Percentiles rank a stretch among this genome's conserved stretches.
Evolutionary conservation across 1,140 invertebrate species (phyloP).

Genomic region (Pogonus chalceus): DNA sequence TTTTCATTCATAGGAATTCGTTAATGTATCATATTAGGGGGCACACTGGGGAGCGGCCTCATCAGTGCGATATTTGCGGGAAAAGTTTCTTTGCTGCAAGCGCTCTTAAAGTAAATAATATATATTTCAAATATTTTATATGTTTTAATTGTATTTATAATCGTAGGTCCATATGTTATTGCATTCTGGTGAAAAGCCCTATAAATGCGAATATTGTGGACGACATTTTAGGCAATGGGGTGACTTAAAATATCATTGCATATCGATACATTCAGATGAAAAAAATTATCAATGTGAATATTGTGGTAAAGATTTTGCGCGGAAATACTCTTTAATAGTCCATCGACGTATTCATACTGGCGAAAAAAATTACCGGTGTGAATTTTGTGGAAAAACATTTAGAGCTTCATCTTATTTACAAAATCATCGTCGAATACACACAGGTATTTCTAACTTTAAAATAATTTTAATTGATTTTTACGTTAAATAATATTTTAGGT

Average conservation of each 20-base stretch:
- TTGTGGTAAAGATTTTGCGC: constrained; percentile 83
- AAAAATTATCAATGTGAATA: constrained; percentile 84
- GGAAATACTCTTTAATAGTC: constrained; percentile 87
- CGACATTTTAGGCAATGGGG: constrained; percentile 76
- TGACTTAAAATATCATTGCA: constrained; percentile 82
- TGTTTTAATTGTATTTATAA: constrained; percentile 6
- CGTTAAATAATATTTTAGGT: constrained; percentile 39
- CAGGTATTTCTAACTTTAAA: constrained; percentile 40
- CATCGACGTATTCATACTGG: constrained; percentile 84
- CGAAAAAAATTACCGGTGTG: constrained; percentile 80
- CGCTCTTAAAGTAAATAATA: constrained; percentile 54
- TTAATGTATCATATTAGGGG: constrained; percentile 73
- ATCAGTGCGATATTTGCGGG: constrained; percentile 70
- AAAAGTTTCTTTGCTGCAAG: constrained; percentile 71
- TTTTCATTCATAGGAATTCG: constrained; percentile 74
- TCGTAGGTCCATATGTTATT: constrained; percentile 56
- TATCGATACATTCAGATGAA: constrained; percentile 67
- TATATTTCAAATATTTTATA: constrained; percentile 13
- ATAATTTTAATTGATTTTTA: constrained; percentile 11
- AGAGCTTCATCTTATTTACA: constrained; percentile 75
- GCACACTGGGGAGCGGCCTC: constrained; percentile 63
- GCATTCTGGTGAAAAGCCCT: constrained; percentile 70
- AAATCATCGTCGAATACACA: constrained; percentile 85
- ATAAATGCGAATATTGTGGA: constrained; percentile 68
- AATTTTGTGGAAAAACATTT: constrained; percentile 74